Conservation (phyloP, 2,797 vertebrate species). For the Rhinella marina region DNA sequence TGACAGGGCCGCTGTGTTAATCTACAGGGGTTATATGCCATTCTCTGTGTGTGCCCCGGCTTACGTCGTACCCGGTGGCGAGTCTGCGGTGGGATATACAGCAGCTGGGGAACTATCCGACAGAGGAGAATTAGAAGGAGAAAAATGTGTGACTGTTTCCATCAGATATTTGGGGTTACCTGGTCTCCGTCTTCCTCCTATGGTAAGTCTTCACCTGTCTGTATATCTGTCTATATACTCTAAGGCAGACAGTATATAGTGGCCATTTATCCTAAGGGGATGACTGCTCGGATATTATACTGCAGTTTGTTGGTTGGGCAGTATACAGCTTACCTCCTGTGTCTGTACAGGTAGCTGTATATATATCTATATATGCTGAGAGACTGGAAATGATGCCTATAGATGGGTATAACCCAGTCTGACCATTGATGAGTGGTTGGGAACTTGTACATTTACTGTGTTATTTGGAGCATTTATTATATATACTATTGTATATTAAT, state of each 20-base stretch:
- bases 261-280: not conserved
- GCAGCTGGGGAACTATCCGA: slow-evolving; percentile 29
- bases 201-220: slow-evolving; percentile 71
- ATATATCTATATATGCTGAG: not conserved
- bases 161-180: slow-evolving; percentile 80
- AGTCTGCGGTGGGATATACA: slow-evolving; percentile 47
- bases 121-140: slow-evolving; percentile 62
- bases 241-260: not conserved
- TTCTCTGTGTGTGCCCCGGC: slow-evolving; percentile 58
- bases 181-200: slow-evolving; percentile 77
- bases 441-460: too few species aligned
- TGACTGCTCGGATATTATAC: not conserved
- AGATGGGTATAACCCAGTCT: not conserved
- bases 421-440: not conserved
- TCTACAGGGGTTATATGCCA: slow-evolving; percentile 70
- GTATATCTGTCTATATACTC: not conserved
- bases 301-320: not conserved
- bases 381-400: not conserved
- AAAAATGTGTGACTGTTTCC: slow-evolving; percentile 82
- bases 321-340: not conserved
- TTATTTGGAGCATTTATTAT: too few species aligned
- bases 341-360: not conserved
- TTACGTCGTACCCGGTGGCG: slow-evolving; percentile 47
- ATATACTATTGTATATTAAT: too few species aligned
- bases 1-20: slow-evolving; percentile 77